phyloP scores from a whole-genome alignment of 2,113 vertebrate species.

The Dipodomys ordii region DNA sequence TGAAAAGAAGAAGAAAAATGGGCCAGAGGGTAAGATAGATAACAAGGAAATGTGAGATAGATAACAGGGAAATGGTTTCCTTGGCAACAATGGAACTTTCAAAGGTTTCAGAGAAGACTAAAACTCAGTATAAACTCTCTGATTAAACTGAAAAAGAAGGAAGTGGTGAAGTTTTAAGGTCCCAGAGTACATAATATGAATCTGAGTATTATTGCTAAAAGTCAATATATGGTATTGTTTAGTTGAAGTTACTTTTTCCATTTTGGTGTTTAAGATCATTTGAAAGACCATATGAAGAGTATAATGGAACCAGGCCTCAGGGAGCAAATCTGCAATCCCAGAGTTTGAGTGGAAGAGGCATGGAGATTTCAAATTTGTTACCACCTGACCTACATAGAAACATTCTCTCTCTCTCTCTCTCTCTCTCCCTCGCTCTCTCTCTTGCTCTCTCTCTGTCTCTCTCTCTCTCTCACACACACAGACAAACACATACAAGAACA shows the following conservation, averaged over 20 bases:
- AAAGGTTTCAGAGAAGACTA: slow-evolving; percentile 82
- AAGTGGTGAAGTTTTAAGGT: slow-evolving; percentile 69
- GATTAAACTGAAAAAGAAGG: slow-evolving; percentile 83
- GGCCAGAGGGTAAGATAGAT: slow-evolving; percentile 68
- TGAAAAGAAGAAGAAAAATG: slow-evolving; percentile 38
- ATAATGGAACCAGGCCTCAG: not conserved
- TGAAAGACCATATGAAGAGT: not conserved
- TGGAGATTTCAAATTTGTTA: not conserved
- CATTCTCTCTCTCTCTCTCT: too few relatives aligned
- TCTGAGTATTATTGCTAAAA: slow-evolving; percentile 24
- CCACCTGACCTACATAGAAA: not conserved
- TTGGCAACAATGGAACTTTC: slow-evolving; percentile 85
- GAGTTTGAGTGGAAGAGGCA: not conserved
- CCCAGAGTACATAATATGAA: not conserved
- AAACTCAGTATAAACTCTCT: slow-evolving; percentile 83
- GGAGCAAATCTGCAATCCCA: not conserved
- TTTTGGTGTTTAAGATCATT: not conserved
- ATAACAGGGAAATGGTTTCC: slow-evolving; percentile 84
- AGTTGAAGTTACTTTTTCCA: slow-evolving; percentile 56
- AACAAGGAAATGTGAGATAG: slow-evolving; percentile 72
- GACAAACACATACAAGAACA: not conserved
- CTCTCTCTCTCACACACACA: not conserved
- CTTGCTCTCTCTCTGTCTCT: too few relatives aligned
- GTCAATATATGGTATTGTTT: slow-evolving; percentile 62
- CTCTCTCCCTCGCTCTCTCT: too few relatives aligned